Percentiles rank a stretch among this genome's conserved stretches.
Conservation (phyloP, 1,140 invertebrate genomes). For the Stegodyphus mimosarum region DNA sequence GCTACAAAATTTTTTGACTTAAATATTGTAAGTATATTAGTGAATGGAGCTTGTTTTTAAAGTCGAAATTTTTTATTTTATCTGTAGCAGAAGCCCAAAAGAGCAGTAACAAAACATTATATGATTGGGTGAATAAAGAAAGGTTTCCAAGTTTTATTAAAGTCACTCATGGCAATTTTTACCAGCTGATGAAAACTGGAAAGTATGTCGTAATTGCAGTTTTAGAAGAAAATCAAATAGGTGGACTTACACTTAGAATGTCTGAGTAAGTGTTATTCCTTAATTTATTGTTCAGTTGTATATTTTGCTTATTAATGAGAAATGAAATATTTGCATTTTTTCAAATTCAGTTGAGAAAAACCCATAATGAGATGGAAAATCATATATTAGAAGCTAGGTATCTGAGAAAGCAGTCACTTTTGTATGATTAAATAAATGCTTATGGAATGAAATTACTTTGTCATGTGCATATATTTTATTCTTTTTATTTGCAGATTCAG, state of each 20-base stretch:
- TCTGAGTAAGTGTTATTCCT: slow-evolving; percentile 70
- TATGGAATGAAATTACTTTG: too few species aligned
- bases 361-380: too few species aligned
- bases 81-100: slow-evolving; percentile 14
- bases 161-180: slow-evolving; percentile 77
- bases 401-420: too few species aligned
- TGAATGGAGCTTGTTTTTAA: too few species aligned
- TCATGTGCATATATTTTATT: not conserved
- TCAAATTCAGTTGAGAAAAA: too few species aligned
- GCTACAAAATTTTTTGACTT: too few species aligned
- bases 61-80: not conserved
- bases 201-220: slow-evolving; percentile 87
- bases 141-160: slow-evolving; percentile 91
- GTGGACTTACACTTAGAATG: slow-evolving; percentile 83
- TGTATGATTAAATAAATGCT: too few species aligned
- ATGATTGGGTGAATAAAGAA: slow-evolving; percentile 89
- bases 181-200: slow-evolving; percentile 77
- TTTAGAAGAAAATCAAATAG: slow-evolving; percentile 87
- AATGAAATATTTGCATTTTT: not conserved
- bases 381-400: too few species aligned
- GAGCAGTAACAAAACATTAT: slow-evolving; percentile 71
- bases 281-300: not conserved
- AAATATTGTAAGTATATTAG: too few species aligned
- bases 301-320: not conserved
- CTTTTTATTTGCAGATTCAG: slow-evolving; percentile 72